Conservation (phyloP, 2,113 vertebrate genomes). For the Montifringilla adamsi region DNA sequence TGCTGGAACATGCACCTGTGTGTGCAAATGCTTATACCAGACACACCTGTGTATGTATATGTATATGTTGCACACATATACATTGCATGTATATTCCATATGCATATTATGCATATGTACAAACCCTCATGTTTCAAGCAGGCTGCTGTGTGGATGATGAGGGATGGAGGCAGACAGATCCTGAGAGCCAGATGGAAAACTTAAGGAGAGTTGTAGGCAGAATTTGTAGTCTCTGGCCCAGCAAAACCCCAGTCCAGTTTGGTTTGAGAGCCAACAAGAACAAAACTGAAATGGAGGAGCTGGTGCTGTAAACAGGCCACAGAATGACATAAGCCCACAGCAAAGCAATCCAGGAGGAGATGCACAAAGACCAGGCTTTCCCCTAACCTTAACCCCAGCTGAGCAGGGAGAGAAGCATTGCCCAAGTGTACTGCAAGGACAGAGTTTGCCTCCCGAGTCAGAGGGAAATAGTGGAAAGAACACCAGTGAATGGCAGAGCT, state of each 20-base stretch:
- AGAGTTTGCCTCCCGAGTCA: neutral
- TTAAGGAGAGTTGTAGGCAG: neutral
- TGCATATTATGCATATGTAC: neutral
- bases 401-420: neutral
- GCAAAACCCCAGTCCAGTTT: neutral
- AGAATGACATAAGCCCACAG: rapidly evolving
- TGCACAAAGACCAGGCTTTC: neutral
- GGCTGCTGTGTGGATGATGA: neutral
- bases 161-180: neutral
- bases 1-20: neutral
- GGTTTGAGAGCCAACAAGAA: neutral
- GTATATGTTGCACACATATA: too few relatives aligned
- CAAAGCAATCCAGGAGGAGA: neutral
- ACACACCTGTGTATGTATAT: neutral
- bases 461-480: neutral
- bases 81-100: neutral
- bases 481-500: rapidly evolving
- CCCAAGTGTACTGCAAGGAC: neutral
- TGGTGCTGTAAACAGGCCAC: rapidly evolving
- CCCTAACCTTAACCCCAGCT: neutral
- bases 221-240: neutral
- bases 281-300: neutral
- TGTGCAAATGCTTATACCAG: neutral
- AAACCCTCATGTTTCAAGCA: neutral
- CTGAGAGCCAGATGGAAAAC: neutral